A percentile compares a stretch with the other conserved stretches of the same genome.
Evolutionary conservation across 2,888 invertebrate genomes (phyloP).

Genomic region (Hydroisotoma schaefferi): DNA sequence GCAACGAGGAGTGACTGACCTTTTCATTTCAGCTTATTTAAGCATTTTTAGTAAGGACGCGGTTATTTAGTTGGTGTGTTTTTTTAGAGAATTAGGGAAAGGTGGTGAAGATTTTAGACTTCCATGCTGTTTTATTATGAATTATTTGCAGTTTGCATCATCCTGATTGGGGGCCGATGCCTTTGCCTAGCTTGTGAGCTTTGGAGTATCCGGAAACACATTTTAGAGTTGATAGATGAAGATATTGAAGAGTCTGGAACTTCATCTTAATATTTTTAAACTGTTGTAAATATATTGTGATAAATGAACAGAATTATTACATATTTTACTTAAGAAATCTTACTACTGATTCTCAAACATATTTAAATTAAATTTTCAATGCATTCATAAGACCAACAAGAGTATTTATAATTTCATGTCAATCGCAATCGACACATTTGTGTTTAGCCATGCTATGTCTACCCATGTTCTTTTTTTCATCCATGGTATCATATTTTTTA

Average conservation of each 20-base stretch:
- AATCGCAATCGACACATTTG: too few relatives aligned
- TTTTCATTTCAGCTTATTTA: slow-evolving; percentile 35
- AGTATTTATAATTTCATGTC: too few relatives aligned
- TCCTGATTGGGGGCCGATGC: slow-evolving; percentile 37
- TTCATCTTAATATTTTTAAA: not conserved
- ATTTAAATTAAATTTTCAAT: too few relatives aligned
- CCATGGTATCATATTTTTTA: too few relatives aligned
- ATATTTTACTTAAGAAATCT: too few relatives aligned
- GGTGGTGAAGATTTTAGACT: slow-evolving; percentile 1
- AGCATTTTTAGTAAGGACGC: slow-evolving; percentile 20
- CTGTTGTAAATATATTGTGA: too few relatives aligned
- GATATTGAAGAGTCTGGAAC: slow-evolving; percentile 14
- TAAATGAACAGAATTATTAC: too few relatives aligned
- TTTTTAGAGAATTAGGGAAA: not conserved
- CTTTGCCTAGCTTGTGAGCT: slow-evolving; percentile 42
- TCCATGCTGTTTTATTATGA: slow-evolving; percentile 5
- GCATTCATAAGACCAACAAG: too few relatives aligned
- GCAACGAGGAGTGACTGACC: slow-evolving; percentile 31
- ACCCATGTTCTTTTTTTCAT: too few relatives aligned
- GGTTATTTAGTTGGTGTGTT: not conserved
- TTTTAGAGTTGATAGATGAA: slow-evolving; percentile 30
- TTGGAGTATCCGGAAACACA: slow-evolving; percentile 46
- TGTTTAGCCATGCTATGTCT: too few relatives aligned
- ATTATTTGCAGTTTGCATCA: slow-evolving; percentile 27
- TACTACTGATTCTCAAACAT: too few relatives aligned